Conservation (phyloP, 1,140 invertebrate species). For the Parapsyche elsis region DNA sequence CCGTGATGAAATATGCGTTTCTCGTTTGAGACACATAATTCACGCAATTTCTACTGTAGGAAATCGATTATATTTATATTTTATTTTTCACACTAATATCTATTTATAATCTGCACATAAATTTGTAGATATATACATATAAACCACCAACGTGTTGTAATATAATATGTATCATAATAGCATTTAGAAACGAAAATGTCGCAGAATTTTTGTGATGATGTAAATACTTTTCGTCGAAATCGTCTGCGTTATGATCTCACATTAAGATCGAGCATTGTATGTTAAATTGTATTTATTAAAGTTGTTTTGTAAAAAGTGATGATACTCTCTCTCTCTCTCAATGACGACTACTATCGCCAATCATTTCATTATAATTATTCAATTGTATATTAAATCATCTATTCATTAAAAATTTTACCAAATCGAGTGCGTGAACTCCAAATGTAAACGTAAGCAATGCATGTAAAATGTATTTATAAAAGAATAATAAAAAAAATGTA, state of each 20-base stretch:
- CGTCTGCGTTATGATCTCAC: slow-evolving; percentile 7
- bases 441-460: background rate
- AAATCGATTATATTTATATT: background rate
- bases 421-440: background rate
- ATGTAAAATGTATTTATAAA: slow-evolving; percentile 34
- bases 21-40: slow-evolving; percentile 4
- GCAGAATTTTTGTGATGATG: background rate
- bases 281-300: slow-evolving; percentile 1
- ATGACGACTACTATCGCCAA: background rate
- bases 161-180: slow-evolving; percentile 15
- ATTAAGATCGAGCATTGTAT: slow-evolving; percentile 6
- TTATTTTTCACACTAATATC: background rate
- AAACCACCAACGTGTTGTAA: slow-evolving; percentile 23
- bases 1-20: slow-evolving; percentile 2
- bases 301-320: background rate
- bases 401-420: background rate
- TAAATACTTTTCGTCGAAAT: background rate
- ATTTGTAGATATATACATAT: slow-evolving; percentile 18
- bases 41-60: background rate
- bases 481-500: slow-evolving; percentile 29
- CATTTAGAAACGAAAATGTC: background rate
- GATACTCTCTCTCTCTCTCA: background rate
- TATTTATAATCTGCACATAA: slow-evolving; percentile 22
- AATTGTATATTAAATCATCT: slow-evolving; percentile 7
- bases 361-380: slow-evolving; percentile 1